These are phyloP conservation scores for Oceanodroma tethys DNA, from an alignment of 2,113 vertebrate species.

Conservation along the genomic window DNA sequence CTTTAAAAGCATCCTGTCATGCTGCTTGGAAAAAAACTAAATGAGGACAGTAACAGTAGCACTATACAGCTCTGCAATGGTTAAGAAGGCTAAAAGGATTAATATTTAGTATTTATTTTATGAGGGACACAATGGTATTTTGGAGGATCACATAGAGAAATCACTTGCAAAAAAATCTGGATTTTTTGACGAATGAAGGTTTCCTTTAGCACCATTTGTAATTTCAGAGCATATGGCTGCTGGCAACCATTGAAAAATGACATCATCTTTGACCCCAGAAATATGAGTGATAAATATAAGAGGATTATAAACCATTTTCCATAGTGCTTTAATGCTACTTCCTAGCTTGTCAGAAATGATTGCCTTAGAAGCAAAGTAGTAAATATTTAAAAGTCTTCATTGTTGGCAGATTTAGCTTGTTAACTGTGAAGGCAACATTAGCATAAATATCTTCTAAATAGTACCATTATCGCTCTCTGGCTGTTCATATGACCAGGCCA, in stretches of 20 bases:
- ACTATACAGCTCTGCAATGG: not conserved
- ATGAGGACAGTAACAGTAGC: not conserved
- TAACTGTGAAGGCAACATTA: conserved; percentile 43
- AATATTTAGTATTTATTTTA: not conserved
- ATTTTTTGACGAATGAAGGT: not conserved
- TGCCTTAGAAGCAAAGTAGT: conserved; percentile 43
- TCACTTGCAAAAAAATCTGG: not conserved
- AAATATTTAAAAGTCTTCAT: conserved; percentile 47
- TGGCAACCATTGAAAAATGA: conserved; percentile 40
- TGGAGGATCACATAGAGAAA: not conserved
- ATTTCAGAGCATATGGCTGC: conserved; percentile 18
- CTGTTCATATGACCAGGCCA: not conserved
- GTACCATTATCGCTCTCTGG: not conserved
- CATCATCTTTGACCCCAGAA: conserved; percentile 60
- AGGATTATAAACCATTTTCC: conserved; percentile 50
- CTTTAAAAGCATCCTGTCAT: not conserved
- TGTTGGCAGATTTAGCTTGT: conserved; percentile 44
- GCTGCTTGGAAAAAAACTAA: not conserved
- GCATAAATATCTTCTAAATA: conserved; percentile 12
- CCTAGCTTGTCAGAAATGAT: conserved; percentile 54
- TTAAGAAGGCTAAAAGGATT: conserved; percentile 48
- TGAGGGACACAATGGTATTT: not conserved
- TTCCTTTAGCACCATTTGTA: conserved; percentile 3
- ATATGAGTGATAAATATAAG: conserved; percentile 3
- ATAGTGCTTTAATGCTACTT: conserved; percentile 30